Evolutionary conservation across 2,797 vertebrate genomes (phyloP).

Genomic region (Leuciscus waleckii): DNA sequence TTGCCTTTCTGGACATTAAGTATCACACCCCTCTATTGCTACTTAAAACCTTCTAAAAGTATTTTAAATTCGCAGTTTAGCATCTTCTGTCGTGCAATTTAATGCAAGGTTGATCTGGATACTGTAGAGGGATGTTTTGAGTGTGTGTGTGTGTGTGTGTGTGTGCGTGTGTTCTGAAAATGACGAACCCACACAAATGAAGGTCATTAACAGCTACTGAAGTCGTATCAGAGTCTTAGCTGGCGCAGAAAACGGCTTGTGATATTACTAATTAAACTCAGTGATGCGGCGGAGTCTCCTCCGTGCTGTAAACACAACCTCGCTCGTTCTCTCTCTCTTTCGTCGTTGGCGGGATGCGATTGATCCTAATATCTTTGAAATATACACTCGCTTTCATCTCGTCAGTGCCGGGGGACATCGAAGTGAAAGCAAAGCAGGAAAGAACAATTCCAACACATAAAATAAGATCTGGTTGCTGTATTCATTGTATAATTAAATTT

Average conservation of each 20-base stretch:
- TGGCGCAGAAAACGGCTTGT: constrained; percentile 57
- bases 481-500: constrained; percentile 72
- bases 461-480: constrained; percentile 65
- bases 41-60: constrained; percentile 41
- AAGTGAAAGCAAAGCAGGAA: constrained; percentile 15
- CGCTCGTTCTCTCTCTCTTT: background rate
- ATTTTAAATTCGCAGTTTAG: constrained; percentile 52
- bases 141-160: constrained; percentile 3
- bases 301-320: constrained; percentile 56
- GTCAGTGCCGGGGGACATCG: constrained; percentile 29
- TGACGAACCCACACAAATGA: constrained; percentile 56
- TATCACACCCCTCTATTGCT: constrained; percentile 14
- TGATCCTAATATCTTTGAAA: constrained; percentile 55
- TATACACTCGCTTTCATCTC: constrained; percentile 45
- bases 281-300: constrained; percentile 48
- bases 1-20: constrained; percentile 34
- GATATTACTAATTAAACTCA: constrained; percentile 64
- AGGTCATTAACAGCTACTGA: constrained; percentile 60
- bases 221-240: constrained; percentile 53
- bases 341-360: constrained; percentile 24
- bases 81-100: constrained; percentile 52
- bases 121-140: constrained; percentile 42
- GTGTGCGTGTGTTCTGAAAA: constrained; percentile 40
- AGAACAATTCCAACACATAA: constrained; percentile 59
- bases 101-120: constrained; percentile 53